phyloP scores from a whole-genome alignment of 37 sponge, comb jelly and placozoan genomes.

The Beroe forskalii region DNA sequence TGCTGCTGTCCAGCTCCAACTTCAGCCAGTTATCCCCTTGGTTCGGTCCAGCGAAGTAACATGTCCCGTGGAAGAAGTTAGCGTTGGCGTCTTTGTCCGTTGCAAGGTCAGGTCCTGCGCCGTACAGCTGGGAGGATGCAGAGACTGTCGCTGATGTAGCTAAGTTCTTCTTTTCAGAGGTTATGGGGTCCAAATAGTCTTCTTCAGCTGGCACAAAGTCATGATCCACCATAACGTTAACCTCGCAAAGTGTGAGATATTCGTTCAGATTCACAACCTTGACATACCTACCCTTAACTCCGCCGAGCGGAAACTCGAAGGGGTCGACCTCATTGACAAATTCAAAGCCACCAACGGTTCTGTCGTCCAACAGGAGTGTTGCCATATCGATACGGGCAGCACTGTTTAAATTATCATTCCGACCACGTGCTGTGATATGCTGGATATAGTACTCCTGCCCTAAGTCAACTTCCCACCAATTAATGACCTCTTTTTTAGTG shows the following conservation, averaged over 20 bases:
- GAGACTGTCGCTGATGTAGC: background rate
- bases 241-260: slow-evolving; percentile 18
- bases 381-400: background rate
- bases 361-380: background rate
- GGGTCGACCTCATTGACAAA: background rate
- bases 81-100: background rate
- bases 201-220: background rate
- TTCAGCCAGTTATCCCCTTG: slow-evolving; percentile 13
- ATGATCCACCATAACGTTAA: background rate
- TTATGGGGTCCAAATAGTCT: background rate
- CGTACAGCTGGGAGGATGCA: background rate
- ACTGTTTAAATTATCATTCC: background rate
- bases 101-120: background rate
- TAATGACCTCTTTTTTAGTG: background rate
- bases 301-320: background rate
- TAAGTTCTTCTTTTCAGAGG: background rate
- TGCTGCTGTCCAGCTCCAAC: background rate
- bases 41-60: slow-evolving; percentile 8
- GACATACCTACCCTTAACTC: background rate
- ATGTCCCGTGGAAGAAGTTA: slow-evolving; percentile 11
- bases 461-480: slow-evolving; percentile 11
- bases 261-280: background rate
- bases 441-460: slow-evolving; percentile 21
- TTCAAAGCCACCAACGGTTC: background rate
- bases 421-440: background rate